A percentile compares a stretch with the other conserved stretches of the same genome.
phyloP scores from a whole-genome alignment of 2,113 vertebrate species.

The Sarotherodon lohbergeri region DNA sequence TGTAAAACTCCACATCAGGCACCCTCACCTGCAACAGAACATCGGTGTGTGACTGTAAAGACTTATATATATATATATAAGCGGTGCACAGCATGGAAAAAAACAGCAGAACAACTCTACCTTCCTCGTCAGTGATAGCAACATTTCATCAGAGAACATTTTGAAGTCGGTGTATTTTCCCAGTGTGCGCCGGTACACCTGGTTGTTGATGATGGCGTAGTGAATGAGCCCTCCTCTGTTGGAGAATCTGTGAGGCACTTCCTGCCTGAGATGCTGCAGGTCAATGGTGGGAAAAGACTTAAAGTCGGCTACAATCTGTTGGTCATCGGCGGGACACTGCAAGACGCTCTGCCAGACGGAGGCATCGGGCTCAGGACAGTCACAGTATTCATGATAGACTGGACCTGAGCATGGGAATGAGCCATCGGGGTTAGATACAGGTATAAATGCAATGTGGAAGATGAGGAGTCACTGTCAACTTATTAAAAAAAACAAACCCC shows the following conservation, averaged over 20 bases:
- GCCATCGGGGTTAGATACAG: not conserved
- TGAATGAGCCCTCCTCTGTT: constrained; percentile 85
- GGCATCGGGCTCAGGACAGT: constrained; percentile 78
- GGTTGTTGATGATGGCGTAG: constrained; percentile 82
- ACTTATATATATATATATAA: not conserved
- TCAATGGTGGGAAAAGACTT: constrained; percentile 78
- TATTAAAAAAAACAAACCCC: not conserved
- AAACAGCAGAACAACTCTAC: constrained; percentile 46
- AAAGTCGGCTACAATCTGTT: constrained; percentile 82
- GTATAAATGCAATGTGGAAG: not conserved
- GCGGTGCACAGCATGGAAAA: not conserved
- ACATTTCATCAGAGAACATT: constrained; percentile 94
- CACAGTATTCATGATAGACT: constrained; percentile 88
- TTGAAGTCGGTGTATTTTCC: constrained; percentile 97
- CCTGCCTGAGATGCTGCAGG: constrained; percentile 78
- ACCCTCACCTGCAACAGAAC: constrained; percentile 74
- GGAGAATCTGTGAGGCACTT: constrained; percentile 81
- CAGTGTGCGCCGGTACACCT: constrained; percentile 79
- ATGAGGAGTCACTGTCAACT: accelerated
- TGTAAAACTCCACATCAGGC: constrained; percentile 87
- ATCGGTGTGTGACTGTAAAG: not conserved
- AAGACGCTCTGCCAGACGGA: constrained; percentile 73
- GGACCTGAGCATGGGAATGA: constrained; percentile 67
- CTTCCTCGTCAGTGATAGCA: constrained; percentile 88
- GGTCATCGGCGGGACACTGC: constrained; percentile 78